Evolutionary conservation across 2,888 invertebrate genomes (phyloP), one percentile per base, ranked within the genome.

Genomic region (Harpalus rubripes): DNA sequence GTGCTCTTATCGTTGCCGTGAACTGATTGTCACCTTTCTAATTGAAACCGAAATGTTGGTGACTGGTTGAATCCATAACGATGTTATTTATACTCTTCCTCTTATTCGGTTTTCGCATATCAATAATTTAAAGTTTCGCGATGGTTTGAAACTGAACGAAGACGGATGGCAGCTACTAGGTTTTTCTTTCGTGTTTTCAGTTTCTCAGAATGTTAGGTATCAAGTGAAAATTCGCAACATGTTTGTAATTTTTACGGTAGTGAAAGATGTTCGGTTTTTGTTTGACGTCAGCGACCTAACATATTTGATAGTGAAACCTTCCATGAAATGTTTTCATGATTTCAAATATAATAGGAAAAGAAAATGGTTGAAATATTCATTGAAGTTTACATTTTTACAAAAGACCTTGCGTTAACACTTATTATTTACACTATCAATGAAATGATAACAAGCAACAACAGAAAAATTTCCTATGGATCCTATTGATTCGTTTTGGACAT

Each of bases 41-140:
- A 32, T 63, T 39, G n/a, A 32, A 10, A 22, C 63, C 59, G 7
- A 52, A 8, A 15, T 15, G 68, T 41, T 2, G 68, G 68, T 39
- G 68, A 7, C 15, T 68, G n/a, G 39, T 22, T 58, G 56, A 58
- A 79, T 39, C 59, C 79, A 32, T 32, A 56, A 59, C 79, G 61
- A 59, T 79, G 61, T 79, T 79, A 79, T 79, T 79, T 79, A 59
- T 61, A 59, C 56, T 59, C 58, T 79, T 22, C 10, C 32, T 79
- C 18, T 79, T 58, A 78, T 78, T 44, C 32, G 32, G 68, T 15
- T 32, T 15, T 32, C 39, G 68, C 26, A 68, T 39, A 39, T 68
- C 68, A 68, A 39, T 39, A 68, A 68, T 68, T 68, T 68, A 68
- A 68, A 68, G 68, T 68, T 68, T 39, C 26, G 32, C 7, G 39